Evolutionary conservation across 2,888 invertebrate genomes (phyloP), one percentile per base, ranked within the genome.

Genomic region (Dromius quadrimaculatus): DNA sequence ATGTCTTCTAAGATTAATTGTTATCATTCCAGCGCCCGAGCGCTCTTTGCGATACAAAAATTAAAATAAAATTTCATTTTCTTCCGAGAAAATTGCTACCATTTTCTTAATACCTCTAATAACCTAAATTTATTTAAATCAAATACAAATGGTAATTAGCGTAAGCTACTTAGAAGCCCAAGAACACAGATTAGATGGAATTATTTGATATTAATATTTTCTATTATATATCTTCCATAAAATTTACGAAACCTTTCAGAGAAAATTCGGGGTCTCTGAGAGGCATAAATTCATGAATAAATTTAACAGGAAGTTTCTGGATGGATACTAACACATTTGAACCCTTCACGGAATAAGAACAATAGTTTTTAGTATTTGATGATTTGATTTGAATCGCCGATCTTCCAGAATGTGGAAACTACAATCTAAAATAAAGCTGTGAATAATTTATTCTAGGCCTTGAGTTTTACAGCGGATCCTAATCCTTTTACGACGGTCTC

Each of bases 401-500:
- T 9, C 23, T 11, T 47, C n/a, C n/a, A n/a, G n/a, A 47, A 47
- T 47, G 19, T n/a, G 2, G 13, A 47, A 47, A 23, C n/a, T n/a
- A n/a, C n/a, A n/a, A n/a, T n/a, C n/a, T 47, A 47, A 47, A 47
- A 36, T 54, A 11, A 23, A 54, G 50, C 28, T 28, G 50, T 54
- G 50, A 54, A 54, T 54, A 54, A 28, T 54, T 54, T 23, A 54
- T 28, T 28, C 28, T 54, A 54, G 50, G 50, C 50, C 50, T 54
- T 23, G 50, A 9, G 28, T 54, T 54, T 54, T 54, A 54, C 32
- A 54, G n/a, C 50, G 28, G 50, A 28, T 54, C 50, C 50, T 54
- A 54, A 54, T 54, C 50, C 50, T 54, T 54, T 54, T 54, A 54
- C 17, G 13, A 17, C 50, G 50, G 50, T 54, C 50, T 8, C 50